A percentile compares a stretch with the other conserved stretches of the same genome.
Conservation (phyloP, 2,888 invertebrate genomes). For the Anarsia innoxiella region DNA sequence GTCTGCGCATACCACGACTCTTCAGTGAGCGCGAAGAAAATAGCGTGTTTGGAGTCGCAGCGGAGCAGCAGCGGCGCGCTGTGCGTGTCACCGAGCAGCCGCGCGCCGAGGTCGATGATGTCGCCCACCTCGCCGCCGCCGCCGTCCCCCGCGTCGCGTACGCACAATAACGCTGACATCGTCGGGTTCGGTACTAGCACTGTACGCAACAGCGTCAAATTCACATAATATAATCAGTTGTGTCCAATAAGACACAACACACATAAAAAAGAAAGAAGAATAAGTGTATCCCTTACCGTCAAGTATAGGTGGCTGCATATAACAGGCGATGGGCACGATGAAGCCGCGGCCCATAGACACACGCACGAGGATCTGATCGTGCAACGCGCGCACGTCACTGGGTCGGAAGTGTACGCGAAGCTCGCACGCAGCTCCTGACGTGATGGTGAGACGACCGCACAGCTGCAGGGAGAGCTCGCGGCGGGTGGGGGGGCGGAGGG, state of each 20-base stretch:
- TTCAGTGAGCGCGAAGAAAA: conserved; percentile 50
- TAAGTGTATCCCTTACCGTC: no score
- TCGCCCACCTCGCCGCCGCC: conserved; percentile 20
- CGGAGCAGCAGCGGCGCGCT: conserved; percentile 28
- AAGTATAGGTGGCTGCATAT: conserved; percentile 47
- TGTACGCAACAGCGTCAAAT: neutral
- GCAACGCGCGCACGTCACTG: conserved; percentile 31
- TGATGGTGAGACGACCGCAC: conserved; percentile 33
- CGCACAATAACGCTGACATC: neutral
- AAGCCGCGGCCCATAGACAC: conserved; percentile 29
- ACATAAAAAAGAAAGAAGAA: no score
- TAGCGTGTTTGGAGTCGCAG: conserved; percentile 33
- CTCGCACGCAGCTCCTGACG: conserved; percentile 39
- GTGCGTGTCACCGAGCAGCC: conserved; percentile 49
- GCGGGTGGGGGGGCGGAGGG: conserved; percentile 43
- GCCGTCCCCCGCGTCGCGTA: neutral
- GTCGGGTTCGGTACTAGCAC: conserved; percentile 2
- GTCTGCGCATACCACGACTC: conserved; percentile 42
- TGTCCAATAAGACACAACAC: no score
- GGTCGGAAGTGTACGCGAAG: conserved; percentile 43
- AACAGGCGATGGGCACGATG: conserved; percentile 42
- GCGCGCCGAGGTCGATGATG: conserved; percentile 49
- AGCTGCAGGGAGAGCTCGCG: conserved; percentile 37
- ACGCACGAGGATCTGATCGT: conserved; percentile 34
- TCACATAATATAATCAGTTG: no score